Evolutionary conservation across 2,113 vertebrate species (phyloP).

Genomic region (Sterna hirundo): DNA sequence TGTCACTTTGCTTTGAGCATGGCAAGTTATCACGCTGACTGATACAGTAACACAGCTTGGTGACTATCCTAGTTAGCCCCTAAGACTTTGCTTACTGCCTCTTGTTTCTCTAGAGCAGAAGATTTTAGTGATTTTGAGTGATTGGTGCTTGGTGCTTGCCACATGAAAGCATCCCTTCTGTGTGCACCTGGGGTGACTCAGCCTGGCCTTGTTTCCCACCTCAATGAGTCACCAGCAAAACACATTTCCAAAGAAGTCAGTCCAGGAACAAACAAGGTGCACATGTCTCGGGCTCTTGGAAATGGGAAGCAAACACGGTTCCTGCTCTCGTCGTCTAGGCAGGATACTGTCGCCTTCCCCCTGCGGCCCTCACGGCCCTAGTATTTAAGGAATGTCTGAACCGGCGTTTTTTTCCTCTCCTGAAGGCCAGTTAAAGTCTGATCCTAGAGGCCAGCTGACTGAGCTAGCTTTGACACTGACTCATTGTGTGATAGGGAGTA

Average conservation of each 20-base stretch:
- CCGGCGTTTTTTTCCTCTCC: background rate
- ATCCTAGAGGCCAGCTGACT: background rate
- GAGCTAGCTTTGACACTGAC: background rate
- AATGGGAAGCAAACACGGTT: background rate
- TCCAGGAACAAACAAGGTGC: background rate
- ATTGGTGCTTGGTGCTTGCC: background rate
- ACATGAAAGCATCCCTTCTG: background rate
- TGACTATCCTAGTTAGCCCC: background rate
- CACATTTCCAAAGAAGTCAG: background rate
- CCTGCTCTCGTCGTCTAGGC: background rate
- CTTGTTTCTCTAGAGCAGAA: background rate
- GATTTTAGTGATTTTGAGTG: background rate
- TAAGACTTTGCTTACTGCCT: background rate
- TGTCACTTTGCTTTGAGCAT: background rate
- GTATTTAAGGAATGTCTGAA: slow-evolving; percentile 2
- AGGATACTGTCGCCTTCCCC: slow-evolving; percentile 2
- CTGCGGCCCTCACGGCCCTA: background rate
- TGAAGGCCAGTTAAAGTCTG: background rate
- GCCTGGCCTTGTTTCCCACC: background rate
- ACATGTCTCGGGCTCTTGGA: background rate
- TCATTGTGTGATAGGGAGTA: background rate
- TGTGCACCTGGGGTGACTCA: background rate
- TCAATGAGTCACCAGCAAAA: background rate
- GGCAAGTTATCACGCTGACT: background rate
- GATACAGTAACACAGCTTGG: background rate